phyloP scores from a whole-genome alignment of 2,113 vertebrate species.

The Rhinogobius similis region DNA sequence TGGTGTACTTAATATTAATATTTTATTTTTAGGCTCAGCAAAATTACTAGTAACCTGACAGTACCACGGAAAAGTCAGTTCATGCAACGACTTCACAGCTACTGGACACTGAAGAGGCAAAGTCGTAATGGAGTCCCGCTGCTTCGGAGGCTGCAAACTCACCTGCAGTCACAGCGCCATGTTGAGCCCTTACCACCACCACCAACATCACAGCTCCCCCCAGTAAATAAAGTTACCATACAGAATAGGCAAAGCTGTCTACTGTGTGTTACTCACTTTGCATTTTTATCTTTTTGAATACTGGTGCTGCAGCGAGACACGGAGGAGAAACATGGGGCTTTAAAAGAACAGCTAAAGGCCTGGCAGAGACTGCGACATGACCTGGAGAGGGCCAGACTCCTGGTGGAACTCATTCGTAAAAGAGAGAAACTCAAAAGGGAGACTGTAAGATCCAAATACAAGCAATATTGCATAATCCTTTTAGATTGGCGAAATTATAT shows the following conservation, averaged over 20 bases:
- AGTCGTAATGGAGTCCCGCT: conserved; percentile 96
- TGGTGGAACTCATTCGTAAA: conserved; percentile 98
- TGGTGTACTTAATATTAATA: conserved; percentile 1
- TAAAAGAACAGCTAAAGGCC: conserved; percentile 98
- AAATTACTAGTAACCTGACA: conserved; percentile 95
- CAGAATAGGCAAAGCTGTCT: not conserved
- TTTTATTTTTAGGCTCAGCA: conserved; percentile 85
- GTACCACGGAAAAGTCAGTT: conserved; percentile 98
- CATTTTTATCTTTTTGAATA: not conserved
- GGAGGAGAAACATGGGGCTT: conserved; percentile 90
- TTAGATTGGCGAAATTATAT: not conserved
- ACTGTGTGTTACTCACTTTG: not conserved
- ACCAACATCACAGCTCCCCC: conserved; percentile 45
- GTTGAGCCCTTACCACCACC: conserved; percentile 82
- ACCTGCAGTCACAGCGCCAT: conserved; percentile 95
- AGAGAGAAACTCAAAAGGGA: conserved; percentile 98
- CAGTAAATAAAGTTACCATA: conserved; percentile 21
- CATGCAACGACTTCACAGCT: conserved; percentile 98
- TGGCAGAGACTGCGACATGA: conserved; percentile 98
- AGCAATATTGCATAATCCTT: not conserved
- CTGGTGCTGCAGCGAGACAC: conserved; percentile 86
- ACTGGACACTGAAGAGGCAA: conserved; percentile 98
- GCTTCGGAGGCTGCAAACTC: conserved; percentile 93
- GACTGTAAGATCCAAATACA: conserved; percentile 79
- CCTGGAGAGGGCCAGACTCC: conserved; percentile 92